Evolutionary conservation across 2,797 vertebrate genomes (phyloP), one percentile per base, ranked within the genome.

Genomic region (Delichon dasypus): DNA sequence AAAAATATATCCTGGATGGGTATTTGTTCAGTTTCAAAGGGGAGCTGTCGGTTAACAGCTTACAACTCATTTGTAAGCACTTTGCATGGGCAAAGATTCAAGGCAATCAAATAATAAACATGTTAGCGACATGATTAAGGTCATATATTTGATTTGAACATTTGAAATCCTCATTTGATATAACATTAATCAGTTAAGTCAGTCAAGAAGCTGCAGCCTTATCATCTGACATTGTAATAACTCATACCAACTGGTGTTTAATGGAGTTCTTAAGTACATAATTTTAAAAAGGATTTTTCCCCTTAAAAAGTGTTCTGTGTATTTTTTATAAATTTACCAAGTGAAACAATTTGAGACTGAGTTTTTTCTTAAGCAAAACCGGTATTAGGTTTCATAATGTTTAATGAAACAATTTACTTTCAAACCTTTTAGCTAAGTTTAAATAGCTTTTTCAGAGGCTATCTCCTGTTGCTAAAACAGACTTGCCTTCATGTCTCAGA

Each of bases 381-480:
- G 73, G 14, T 91, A 72, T 44, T 87, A 58, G 30, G 8, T 97
- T 94, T 88, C 22, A 6, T 66, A 60, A 51, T 36, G 38, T 78
- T 89, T 93, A 68, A 48, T 62, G 80, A 48, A 94, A 77, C 80
- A 58, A 87, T 95, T 96, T 93, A 89, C 81, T 94, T 92, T 87
- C 29, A 90, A 84, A 75, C 47, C 74, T 94, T 95, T 85, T 94
- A 80, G 68, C 65, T 93, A 18, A 42, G 60, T 93, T 95, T 74
- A 90, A 90, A 94, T 76, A 91, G 80, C 68, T 84, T 62, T 53
- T n/a, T 14, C 22, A 32, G 30, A 94, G 57, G 44, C 50, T 82
- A 57, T 44, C 23, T 96, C n/a, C 67, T 80, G 77, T 97, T 96
- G 88, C 90, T 93, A 92, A 79, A 90, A 92, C 71, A 94, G 76